Evolutionary conservation across 1,140 invertebrate species (phyloP), one percentile per base, ranked within the genome.

Genomic region (Chironomus tepperi): DNA sequence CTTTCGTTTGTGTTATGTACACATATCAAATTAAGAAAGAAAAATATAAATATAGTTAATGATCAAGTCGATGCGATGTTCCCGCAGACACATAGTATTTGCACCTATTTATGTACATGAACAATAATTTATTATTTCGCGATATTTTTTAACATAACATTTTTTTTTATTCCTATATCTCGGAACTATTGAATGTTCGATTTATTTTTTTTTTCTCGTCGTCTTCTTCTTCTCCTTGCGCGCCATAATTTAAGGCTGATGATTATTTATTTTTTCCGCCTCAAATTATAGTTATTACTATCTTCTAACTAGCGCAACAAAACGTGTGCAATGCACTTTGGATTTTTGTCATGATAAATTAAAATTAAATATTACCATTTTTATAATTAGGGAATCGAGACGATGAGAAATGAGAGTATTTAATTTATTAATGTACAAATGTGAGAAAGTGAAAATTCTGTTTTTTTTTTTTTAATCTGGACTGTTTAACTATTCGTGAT

Each of bases 1-100:
- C 16, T n/a, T n/a, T 64, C 16, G 57, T n/a, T 18, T n/a, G 12
- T n/a, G 7, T 7, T 15, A 64, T 64, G 16, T 21, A 21, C 18
- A 24, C 34, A 72, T 72, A 72, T 72, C 19, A 24, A 72, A 70
- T 18, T 70, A 24, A 70, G 21, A 70, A 9, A 70, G 5, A 70
- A 70, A 18, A 70, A 24, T 43, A 74, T 74, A 74, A 74, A 74
- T 43, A 74, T 16, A 64, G 10, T 21, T 73, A 73, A 73, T 21
- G 47, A 57, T 57, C n/a, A 57, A 34, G 12, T 57, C 47, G 47
- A 57, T 57, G 47, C 47, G 47, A 57, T 57, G 47, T 57, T 57
- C 47, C 47, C 47, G 47, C 47, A 57, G 47, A 57, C 47, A 57
- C 47, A 57, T 57, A 57, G 47, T n/a, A n/a, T 57, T 57, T 57